Percentiles rank a stretch among this genome's conserved stretches.
These are phyloP conservation scores for Misgurnus anguillicaudatus DNA, from an alignment of 2,113 vertebrate species.

Conservation along the genomic window DNA sequence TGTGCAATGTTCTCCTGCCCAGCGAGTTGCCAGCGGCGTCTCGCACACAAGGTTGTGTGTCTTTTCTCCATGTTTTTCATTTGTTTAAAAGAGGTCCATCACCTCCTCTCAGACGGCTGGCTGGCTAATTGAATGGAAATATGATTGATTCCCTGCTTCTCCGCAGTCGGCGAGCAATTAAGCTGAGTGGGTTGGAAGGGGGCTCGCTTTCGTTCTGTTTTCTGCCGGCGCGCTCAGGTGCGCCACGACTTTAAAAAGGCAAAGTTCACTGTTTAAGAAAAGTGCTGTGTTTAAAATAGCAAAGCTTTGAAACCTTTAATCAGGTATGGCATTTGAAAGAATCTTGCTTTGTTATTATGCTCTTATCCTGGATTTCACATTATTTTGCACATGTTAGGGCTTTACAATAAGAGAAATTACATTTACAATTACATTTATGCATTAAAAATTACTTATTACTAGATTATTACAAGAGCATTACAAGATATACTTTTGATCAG, in stretches of 20 bases:
- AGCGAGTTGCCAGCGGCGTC: slow-evolving; percentile 2
- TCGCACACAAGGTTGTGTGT: slow-evolving; percentile 40
- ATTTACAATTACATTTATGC: too few species aligned
- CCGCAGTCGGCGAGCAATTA: slow-evolving; percentile 49
- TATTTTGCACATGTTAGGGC: background rate
- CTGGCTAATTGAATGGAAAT: slow-evolving; percentile 57
- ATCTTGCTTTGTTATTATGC: slow-evolving; percentile 7
- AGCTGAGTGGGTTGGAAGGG: slow-evolving; percentile 47
- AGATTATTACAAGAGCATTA: too few species aligned
- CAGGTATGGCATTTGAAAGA: slow-evolving; percentile 29
- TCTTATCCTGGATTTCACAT: background rate
- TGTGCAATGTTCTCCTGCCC: slow-evolving; percentile 11
- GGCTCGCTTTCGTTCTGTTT: slow-evolving; percentile 3
- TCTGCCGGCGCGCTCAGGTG: slow-evolving; percentile 7
- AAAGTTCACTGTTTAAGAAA: slow-evolving; percentile 53
- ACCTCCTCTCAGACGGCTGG: slow-evolving; percentile 39
- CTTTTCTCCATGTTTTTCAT: slow-evolving; percentile 52
- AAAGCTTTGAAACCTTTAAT: slow-evolving; percentile 32
- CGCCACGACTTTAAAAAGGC: slow-evolving; percentile 51
- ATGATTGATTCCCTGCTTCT: slow-evolving; percentile 56
- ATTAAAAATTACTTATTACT: too few species aligned
- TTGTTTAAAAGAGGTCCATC: slow-evolving; percentile 59
- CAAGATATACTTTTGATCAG: too few species aligned
- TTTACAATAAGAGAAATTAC: background rate
- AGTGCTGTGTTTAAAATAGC: slow-evolving; percentile 33